Evolutionary conservation across 1,140 invertebrate genomes (phyloP), one percentile per base, ranked within the genome.

Genomic region (Homarus americanus): DNA sequence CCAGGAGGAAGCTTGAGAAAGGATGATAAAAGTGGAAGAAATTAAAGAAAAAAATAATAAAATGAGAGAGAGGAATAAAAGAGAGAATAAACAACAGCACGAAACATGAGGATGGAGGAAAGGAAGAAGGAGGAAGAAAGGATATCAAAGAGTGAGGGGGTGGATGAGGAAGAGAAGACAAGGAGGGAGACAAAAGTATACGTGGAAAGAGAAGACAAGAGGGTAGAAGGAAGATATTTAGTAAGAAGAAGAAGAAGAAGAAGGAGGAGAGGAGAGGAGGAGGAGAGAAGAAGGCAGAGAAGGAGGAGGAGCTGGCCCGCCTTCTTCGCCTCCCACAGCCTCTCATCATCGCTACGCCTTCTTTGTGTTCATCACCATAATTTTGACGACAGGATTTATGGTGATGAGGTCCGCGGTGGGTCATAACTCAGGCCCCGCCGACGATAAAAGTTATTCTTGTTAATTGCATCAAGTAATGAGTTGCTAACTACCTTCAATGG

Each of bases 381-480:
- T 90, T 90, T 90, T 90, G 87, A 90, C 82, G 87, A 90, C 87
- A 90, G 66, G 87, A 90, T 90, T 90, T 90, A 90, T 90, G 87
- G 69, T 90, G 87, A 90, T 90, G 87, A 90, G 87, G 87, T 90
- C 87, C 87, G 79, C 80, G 79, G 87, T 83, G 87, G 87, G 87
- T 83, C 87, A 90, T 90, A 90, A 90, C 87, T 90, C 87, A 90
- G 58, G 79, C 66, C 80, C 79, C 87, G 87, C 86, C 87, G 79
- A 90, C 87, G 87, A 83, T 90, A 90, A 90, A 90, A 90, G 87
- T 90, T 90, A 90, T 90, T 90, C 87, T 90, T 90, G 87, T 90
- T 90, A 90, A 90, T 90, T 90, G 87, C 87, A 90, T 90, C 87
- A 90, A 90, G 87, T 90, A 90, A 90, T 90, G 87, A 90, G 87